Base-by-base conservation (phyloP, 1,140 invertebrate genomes). In the Pogonus chalceus region DNA sequence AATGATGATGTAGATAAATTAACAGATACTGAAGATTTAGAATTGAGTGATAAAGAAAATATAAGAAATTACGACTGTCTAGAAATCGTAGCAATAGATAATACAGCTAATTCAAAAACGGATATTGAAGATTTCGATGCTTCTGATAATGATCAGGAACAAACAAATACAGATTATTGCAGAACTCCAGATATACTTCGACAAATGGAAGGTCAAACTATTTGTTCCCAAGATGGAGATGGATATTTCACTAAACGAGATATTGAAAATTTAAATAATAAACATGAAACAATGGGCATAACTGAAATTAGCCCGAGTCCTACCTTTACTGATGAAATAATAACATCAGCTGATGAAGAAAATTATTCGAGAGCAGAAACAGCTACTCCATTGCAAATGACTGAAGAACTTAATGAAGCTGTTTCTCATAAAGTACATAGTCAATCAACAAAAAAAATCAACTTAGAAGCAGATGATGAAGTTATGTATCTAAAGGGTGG, bases 281-380 rank as follows among this genome's bases (percentile, higher is more conserved):
- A 20, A 60, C 16, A 54, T 14, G 56, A 51, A 39, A 35, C 26
- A 7, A 35, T 49, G 1, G 35, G 37, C 20, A 14, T 14, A 37
- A 1, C 31, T 2, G 16, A 54, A 3, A 26, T 46, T 9, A 48
- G 20, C 43, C 59, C 60, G 22, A 53, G 53, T 10, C 58, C 65
- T 12, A 79, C 76, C 2, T 78, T 79, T 56, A 65, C 69, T 9
- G 79, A 80, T 65, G 76, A 79, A 48, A 57, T 79, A 20, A 65
- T 69, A 43, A 67, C 67, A 7, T 79, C 77, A 3, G 72, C 69
- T 51, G 74, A 76, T 22, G 77, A 77, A 51, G 72, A 71, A 47
- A 49, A 26, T 23, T 58, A 57, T 50, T 60, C 56, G 20, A 39
- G 60, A 53, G 56, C 63, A 18, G 55, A 62, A 57, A 62, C 60